Base-by-base conservation (phyloP, 2,113 vertebrate genomes). In the Sakesphorus luctuosus region DNA sequence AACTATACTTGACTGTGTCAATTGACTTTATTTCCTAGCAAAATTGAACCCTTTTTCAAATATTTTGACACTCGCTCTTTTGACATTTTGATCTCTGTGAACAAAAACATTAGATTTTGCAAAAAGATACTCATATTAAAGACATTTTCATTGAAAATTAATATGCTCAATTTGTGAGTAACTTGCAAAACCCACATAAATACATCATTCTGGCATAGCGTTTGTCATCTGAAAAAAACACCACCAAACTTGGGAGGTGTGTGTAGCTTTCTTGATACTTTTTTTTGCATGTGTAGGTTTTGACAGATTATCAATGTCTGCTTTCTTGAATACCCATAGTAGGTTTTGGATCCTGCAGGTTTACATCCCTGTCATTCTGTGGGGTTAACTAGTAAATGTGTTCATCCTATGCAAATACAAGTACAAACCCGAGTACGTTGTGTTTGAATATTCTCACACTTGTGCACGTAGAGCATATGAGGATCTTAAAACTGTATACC, bases 1-100 rank as follows among this genome's bases (percentile, higher is more conserved):
- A 90, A 80, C 16, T 59, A 25, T 84, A 89, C 24, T 86, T 84
- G 50, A 59, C 46, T 92, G 56, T 92, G 85, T 47, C 75, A 90
- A 15, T n/a, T 89, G 52, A 87, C 36, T 87, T 80, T 28, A 24
- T 93, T 96, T 96, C 84, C 58, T 94, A 87, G 80, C 16, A 80
- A 90, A 88, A 90, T 20, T 11, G 66, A 93, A 87, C 58, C 47
- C 46, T 55, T 95, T 96, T 97, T 86, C 86, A 96, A 85, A 82
- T 90, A 95, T 66, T 97, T 96, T 96, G 84, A 76, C 87, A 76
- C 79, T 94, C 96, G 61, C 85, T 92, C 35, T 95, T 95, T 82
- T 89, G 90, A 88, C 76, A 24, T 81, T 96, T 94, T 5, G 3
- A 56, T 80, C 75, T 95, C 10, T 85, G 61, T 95, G 90, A 93